Evolutionary conservation across 2,113 vertebrate species (phyloP), one percentile per base, ranked within the genome.

Genomic region (Anhinga rufa): DNA sequence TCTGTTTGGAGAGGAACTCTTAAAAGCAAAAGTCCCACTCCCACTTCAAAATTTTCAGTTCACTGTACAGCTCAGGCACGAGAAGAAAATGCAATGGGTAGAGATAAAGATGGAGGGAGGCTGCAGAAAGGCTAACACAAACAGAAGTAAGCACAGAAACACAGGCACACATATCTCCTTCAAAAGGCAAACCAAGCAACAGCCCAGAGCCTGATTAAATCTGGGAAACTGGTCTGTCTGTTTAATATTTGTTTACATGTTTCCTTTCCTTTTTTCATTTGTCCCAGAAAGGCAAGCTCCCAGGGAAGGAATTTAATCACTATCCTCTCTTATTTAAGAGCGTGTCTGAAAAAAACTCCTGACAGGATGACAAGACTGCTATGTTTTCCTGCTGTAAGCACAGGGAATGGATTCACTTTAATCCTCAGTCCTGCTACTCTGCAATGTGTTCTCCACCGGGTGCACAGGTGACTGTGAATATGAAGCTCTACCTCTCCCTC

Each of bases 201-300:
- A 88, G 66, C 93, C 82, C 64, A 40, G 62, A 92, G 92, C 62
- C 85, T 69, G 46, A 80, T 74, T 92, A 86, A 93, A 82, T 92
- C 70, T 61, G 28, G 46, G 85, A 91, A 65, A 48, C 42, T 87
- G 83, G 26, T 62, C 72, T 77, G 40, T 29, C 70, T 83, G 26
- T 71, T 91, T 92, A 82, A 72, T 93, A 70, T 87, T 79, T 95
- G 94, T 92, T 95, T 95, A 94, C 77, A 79, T 62, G 52, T 74
- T 96, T 92, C 38, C 40, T 85, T 87, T 69, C 83, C 61, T 89
- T 95, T 90, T 80, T 84, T 69, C 77, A 58, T 86, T 93, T 87
- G 38, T 54, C 62, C 62, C 77, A 86, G 89, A 95, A 93, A 87
- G 74, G 61, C 78, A 91, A 72, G 62, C 42, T 96, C 74, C 49